phyloP scores from a whole-genome alignment of 2,888 invertebrate species.

The Temnothorax unifasciatus region DNA sequence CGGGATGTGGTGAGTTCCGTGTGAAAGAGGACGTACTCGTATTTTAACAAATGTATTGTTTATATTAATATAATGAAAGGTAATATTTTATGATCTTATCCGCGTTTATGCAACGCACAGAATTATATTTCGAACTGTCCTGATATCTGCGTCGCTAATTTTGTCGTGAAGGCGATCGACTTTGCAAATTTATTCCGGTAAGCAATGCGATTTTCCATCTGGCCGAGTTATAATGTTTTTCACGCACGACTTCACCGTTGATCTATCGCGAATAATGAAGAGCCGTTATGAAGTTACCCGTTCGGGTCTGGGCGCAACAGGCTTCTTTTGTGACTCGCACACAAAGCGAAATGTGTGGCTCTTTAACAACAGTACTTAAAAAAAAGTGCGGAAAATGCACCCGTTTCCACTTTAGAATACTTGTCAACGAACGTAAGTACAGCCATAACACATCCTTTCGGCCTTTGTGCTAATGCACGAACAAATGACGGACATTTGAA shows the following conservation, averaged over 20 bases:
- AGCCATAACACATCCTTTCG: constrained; percentile 31
- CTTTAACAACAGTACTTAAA: constrained; percentile 45
- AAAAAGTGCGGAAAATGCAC: constrained; percentile 52
- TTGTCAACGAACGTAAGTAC: constrained; percentile 69
- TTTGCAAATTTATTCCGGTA: constrained; percentile 22
- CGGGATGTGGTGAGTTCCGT: no score
- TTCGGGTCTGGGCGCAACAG: constrained; percentile 1
- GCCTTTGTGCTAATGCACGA: constrained; percentile 63
- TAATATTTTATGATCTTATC: background rate
- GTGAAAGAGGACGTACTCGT: no score
- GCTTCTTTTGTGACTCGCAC: background rate
- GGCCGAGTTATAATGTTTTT: constrained; percentile 63
- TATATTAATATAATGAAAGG: background rate
- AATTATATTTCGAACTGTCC: background rate
- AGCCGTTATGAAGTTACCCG: constrained; percentile 30
- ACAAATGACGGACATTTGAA: constrained; percentile 64
- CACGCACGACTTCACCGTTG: constrained; percentile 58
- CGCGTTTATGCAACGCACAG: background rate
- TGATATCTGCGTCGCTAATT: constrained; percentile 4
- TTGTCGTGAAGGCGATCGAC: background rate
- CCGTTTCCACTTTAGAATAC: constrained; percentile 63
- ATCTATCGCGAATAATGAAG: constrained; percentile 52
- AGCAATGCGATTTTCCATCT: constrained; percentile 46
- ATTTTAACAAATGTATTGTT: background rate
- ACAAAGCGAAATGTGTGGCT: constrained; percentile 35